Evolutionary conservation across 2,888 invertebrate genomes (phyloP).

Genomic region (Unio delphinus): DNA sequence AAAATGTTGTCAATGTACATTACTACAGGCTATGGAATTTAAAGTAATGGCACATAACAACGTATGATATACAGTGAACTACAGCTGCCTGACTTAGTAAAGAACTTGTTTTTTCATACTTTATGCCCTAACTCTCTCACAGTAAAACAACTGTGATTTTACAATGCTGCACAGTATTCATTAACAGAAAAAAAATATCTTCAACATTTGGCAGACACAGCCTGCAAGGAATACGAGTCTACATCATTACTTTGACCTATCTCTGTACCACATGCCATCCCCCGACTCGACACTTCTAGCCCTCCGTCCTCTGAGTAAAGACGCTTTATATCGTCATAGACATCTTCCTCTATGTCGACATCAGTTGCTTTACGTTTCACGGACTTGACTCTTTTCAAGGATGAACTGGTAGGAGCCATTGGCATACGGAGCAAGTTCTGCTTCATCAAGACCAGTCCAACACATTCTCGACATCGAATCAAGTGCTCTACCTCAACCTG

Average conservation of each 20-base stretch:
- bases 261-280: conserved; percentile 57
- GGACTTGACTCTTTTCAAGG: conserved; percentile 38
- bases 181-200: too few relatives aligned
- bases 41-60: too few relatives aligned
- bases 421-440: conserved; percentile 28
- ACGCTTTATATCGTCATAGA: conserved; percentile 68
- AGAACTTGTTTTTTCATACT: too few relatives aligned
- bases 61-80: too few relatives aligned
- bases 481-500: conserved; percentile 62
- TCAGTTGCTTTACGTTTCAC: conserved; percentile 62
- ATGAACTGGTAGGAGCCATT: conserved; percentile 12
- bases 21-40: too few relatives aligned
- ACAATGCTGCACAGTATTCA: too few relatives aligned
- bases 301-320: conserved; percentile 61
- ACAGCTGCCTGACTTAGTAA: too few relatives aligned
- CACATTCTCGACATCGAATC: conserved; percentile 60
- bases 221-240: background rate
- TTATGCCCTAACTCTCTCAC: too few relatives aligned
- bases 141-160: too few relatives aligned
- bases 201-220: too few relatives aligned
- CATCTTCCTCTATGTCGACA: conserved; percentile 55
- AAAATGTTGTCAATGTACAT: too few relatives aligned
- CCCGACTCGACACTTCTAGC: conserved; percentile 11
- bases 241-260: conserved; percentile 42
- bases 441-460: conserved; percentile 45